Conservation (phyloP, 2,797 vertebrate species). For the Sebastes miniatus region DNA sequence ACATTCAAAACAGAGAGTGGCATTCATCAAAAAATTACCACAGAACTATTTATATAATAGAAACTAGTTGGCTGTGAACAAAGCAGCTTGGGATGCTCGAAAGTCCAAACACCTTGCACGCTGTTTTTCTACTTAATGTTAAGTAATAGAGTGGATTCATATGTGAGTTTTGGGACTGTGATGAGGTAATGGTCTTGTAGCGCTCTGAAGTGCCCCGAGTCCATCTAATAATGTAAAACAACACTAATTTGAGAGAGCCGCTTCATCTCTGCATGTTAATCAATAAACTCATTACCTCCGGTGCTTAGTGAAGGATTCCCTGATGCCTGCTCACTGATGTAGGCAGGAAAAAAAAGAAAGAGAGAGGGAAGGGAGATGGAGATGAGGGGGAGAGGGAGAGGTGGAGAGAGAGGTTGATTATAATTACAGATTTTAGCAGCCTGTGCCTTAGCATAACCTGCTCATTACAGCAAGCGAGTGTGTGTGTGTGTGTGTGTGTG, state of each 20-base stretch:
- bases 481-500: constrained; percentile 26
- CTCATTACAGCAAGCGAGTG: constrained; percentile 80
- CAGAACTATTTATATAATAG: neutral
- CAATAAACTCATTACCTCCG: constrained; percentile 80
- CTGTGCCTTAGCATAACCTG: constrained; percentile 84
- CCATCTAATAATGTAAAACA: constrained; percentile 80
- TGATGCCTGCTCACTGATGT: constrained; percentile 72
- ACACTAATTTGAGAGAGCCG: constrained; percentile 74
- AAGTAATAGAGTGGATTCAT: constrained; percentile 39
- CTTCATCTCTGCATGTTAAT: constrained; percentile 80
- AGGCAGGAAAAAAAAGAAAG: constrained; percentile 46
- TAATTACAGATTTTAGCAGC: constrained; percentile 86
- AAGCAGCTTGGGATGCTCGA: neutral
- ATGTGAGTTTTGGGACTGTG: constrained; percentile 54
- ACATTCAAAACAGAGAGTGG: constrained; percentile 38
- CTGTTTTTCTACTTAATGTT: constrained; percentile 16
- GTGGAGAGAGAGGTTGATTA: constrained; percentile 81
- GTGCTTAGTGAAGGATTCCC: constrained; percentile 80
- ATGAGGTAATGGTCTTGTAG: constrained; percentile 65
- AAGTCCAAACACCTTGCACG: constrained; percentile 16
- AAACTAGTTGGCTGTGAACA: neutral
- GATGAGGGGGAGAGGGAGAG: constrained; percentile 56
- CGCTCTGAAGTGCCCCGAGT: constrained; percentile 60
- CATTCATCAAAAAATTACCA: constrained; percentile 30
- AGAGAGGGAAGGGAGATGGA: constrained; percentile 46